Conservation (phyloP, 2,113 vertebrate genomes). For the Myanophis thanlyinensis region DNA sequence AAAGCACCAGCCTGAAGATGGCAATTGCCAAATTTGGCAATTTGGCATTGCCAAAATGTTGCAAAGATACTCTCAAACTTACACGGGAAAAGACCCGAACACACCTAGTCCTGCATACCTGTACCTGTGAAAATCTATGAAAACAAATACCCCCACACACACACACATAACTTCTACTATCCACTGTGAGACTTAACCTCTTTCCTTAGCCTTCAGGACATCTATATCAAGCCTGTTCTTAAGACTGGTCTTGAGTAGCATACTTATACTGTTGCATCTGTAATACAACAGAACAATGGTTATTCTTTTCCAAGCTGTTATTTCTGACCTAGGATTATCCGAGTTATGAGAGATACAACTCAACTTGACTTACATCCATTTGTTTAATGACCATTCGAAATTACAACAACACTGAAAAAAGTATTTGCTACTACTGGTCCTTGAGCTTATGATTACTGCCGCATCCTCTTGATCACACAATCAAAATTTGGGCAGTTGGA, state of each 20-base stretch:
- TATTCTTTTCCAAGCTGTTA: not conserved
- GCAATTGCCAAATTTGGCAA: no score
- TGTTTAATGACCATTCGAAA: not conserved
- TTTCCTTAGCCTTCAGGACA: slow-evolving; percentile 12
- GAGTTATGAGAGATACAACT: not conserved
- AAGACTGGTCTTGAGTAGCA: not conserved
- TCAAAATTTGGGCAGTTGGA: not conserved
- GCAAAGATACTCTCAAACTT: no score
- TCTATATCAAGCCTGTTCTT: not conserved
- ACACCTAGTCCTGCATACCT: no score
- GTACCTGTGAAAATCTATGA: no score
- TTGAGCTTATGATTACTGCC: not conserved
- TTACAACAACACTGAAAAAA: not conserved
- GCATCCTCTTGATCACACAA: not conserved
- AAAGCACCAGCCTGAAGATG: no score
- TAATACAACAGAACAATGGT: not conserved
- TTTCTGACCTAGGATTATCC: not conserved
- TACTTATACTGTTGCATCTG: not conserved
- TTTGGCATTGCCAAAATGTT: no score
- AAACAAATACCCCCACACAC: no score
- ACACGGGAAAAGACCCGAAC: no score
- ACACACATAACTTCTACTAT: not conserved
- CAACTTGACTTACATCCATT: not conserved
- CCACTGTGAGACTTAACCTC: not conserved
- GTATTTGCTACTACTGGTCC: not conserved